Percentiles rank a stretch among this genome's conserved stretches.
phyloP scores from a whole-genome alignment of 2,888 invertebrate genomes.

The Acronicta alni region DNA sequence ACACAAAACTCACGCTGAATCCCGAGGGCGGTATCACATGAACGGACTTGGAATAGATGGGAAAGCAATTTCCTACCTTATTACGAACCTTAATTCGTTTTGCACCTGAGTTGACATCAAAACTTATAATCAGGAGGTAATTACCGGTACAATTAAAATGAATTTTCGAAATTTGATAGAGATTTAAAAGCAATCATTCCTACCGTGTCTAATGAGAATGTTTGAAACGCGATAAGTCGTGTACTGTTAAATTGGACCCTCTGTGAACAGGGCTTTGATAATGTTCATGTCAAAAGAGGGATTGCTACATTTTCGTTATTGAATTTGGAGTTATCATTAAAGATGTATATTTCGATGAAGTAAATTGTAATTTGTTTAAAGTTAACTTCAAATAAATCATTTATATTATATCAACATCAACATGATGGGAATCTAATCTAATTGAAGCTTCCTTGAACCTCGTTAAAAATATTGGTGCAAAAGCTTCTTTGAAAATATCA shows the following conservation, averaged over 20 bases:
- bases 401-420: constrained; percentile 28
- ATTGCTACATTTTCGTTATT: constrained; percentile 50
- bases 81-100: constrained; percentile 71
- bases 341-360: constrained; percentile 41
- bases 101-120: constrained; percentile 73
- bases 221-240: constrained; percentile 48
- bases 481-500: constrained; percentile 1
- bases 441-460: constrained; percentile 12
- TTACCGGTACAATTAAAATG: constrained; percentile 65
- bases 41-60: constrained; percentile 57
- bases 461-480: neutral
- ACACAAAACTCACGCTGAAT: constrained; percentile 55
- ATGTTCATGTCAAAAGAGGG: constrained; percentile 56
- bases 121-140: constrained; percentile 73
- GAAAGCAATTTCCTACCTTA: constrained; percentile 68
- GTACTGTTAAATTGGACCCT: constrained; percentile 49
- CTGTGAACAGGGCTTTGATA: constrained; percentile 49
- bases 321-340: constrained; percentile 48
- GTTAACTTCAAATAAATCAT: constrained; percentile 43
- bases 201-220: constrained; percentile 36
- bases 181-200: constrained; percentile 41
- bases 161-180: constrained; percentile 46
- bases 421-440: constrained; percentile 20
- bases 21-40: constrained; percentile 54
- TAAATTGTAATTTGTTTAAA: constrained; percentile 43